phyloP scores from a whole-genome alignment of 2,797 vertebrate genomes.

The Enteromius thamalakanensis region DNA sequence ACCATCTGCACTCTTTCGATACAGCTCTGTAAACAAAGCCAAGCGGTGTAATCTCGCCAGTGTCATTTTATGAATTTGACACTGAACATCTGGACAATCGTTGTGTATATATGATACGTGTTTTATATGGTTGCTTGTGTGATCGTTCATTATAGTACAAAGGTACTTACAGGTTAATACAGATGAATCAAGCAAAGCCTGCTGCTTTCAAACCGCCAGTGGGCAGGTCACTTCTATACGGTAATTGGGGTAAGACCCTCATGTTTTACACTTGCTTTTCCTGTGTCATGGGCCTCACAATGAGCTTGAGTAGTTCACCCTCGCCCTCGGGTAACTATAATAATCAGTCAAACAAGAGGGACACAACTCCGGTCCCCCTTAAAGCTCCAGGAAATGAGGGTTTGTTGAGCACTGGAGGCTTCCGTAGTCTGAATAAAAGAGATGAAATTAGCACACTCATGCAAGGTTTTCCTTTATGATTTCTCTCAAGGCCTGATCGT shows the following conservation, averaged over 20 bases:
- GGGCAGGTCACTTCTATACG: slow-evolving; percentile 17
- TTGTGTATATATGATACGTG: not conserved
- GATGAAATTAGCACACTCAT: not conserved
- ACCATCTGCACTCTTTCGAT: slow-evolving; percentile 57
- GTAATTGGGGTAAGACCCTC: slow-evolving; percentile 17
- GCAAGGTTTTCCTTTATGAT: not conserved
- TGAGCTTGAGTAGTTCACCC: slow-evolving; percentile 36
- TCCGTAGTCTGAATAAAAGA: not conserved
- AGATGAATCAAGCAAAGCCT: not conserved
- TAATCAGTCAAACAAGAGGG: slow-evolving; percentile 45
- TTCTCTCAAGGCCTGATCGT: slow-evolving; percentile 13
- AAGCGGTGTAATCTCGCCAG: slow-evolving; percentile 1
- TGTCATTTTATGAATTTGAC: slow-evolving; percentile 35
- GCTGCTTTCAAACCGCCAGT: not conserved
- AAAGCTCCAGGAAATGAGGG: slow-evolving; percentile 36
- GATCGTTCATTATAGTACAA: not conserved
- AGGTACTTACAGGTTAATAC: not conserved
- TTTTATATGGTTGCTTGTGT: not conserved
- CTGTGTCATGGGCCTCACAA: slow-evolving; percentile 45
- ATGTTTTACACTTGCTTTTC: slow-evolving; percentile 47
- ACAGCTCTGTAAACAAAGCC: slow-evolving; percentile 59
- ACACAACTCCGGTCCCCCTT: not conserved
- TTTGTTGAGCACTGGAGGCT: not conserved
- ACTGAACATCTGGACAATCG: slow-evolving; percentile 11
- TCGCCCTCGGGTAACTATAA: slow-evolving; percentile 41